phyloP scores from a whole-genome alignment of 2,113 vertebrate genomes.

The Ictalurus punctatus region DNA sequence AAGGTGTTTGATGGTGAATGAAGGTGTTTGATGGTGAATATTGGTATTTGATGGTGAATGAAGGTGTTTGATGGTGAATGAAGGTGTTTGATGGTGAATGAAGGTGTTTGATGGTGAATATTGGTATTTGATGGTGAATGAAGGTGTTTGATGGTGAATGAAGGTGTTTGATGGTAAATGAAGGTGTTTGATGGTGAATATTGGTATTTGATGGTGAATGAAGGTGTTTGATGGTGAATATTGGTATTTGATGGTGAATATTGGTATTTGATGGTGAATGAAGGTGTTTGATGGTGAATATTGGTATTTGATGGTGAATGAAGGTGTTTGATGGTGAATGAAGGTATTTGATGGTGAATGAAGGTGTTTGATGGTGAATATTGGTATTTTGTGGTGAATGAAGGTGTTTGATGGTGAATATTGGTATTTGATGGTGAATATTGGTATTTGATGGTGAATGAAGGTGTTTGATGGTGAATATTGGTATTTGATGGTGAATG shows the following conservation, averaged over 20 bases:
- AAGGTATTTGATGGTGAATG: neutral
- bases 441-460: neutral
- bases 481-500: neutral
- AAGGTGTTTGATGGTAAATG: neutral
- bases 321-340: neutral
- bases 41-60: neutral
- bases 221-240: neutral
- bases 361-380: neutral
- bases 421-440: neutral
- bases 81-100: neutral
- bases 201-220: neutral
- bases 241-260: neutral
- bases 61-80: neutral
- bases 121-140: neutral
- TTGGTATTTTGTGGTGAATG: neutral
- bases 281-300: neutral
- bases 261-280: neutral
- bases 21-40: neutral
- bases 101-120: neutral
- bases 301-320: neutral
- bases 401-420: neutral
- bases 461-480: neutral
- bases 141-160: neutral
- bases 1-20: neutral
- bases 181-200: neutral